phyloP scores from a whole-genome alignment of 2,888 invertebrate genomes.

The Leptinotarsa peninsularis region DNA sequence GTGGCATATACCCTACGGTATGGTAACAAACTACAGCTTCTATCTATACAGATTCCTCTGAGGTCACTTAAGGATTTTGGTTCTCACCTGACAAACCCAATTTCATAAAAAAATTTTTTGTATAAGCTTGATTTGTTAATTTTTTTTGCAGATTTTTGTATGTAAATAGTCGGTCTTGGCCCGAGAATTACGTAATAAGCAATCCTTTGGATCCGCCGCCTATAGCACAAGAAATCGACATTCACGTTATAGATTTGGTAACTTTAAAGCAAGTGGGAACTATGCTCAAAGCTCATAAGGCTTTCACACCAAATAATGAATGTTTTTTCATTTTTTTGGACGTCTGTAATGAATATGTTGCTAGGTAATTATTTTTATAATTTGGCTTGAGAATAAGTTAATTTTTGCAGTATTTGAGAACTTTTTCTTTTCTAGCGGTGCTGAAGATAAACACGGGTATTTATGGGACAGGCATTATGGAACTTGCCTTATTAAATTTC shows the following conservation, averaged over 20 bases:
- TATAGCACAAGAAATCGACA: slow-evolving; percentile 87
- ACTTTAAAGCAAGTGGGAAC: slow-evolving; percentile 81
- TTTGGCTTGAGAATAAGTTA: too few relatives aligned
- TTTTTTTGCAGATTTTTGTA: slow-evolving; percentile 75
- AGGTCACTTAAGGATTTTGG: too few relatives aligned
- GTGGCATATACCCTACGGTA: too few relatives aligned
- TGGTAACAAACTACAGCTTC: too few relatives aligned
- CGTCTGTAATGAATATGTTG: slow-evolving; percentile 84
- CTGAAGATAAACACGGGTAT: slow-evolving; percentile 86
- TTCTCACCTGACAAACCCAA: not conserved
- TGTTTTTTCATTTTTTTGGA: slow-evolving; percentile 90
- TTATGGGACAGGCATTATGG: slow-evolving; percentile 89
- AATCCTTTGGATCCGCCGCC: slow-evolving; percentile 85
- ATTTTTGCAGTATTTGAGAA: not conserved
- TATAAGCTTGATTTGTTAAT: not conserved
- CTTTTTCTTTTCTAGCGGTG: slow-evolving; percentile 72
- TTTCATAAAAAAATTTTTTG: not conserved
- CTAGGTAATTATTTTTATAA: slow-evolving; percentile 71
- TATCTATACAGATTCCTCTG: too few relatives aligned
- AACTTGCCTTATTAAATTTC: slow-evolving; percentile 79
- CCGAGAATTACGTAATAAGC: slow-evolving; percentile 77
- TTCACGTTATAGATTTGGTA: slow-evolving; percentile 85
- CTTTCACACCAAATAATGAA: slow-evolving; percentile 86
- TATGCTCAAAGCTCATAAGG: slow-evolving; percentile 83
- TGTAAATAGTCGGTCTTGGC: slow-evolving; percentile 88